Percentiles rank a stretch among this genome's conserved stretches.
These are phyloP conservation scores for Sitta carolinensis DNA, from an alignment of 2,797 vertebrate species.

Conservation along the genomic window DNA sequence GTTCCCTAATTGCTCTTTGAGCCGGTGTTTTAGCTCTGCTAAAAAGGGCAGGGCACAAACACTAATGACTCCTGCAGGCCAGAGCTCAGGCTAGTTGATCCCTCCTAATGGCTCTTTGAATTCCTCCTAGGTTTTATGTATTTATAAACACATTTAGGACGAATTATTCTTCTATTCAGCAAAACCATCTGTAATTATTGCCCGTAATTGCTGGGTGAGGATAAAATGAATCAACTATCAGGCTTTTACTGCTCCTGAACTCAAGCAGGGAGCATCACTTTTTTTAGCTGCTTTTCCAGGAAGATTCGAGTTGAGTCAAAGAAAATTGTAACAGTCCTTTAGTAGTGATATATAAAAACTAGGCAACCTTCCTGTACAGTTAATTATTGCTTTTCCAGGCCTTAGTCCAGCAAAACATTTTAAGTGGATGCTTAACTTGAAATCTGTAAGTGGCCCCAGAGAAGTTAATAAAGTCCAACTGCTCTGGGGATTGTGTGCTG, in stretches of 20 bases:
- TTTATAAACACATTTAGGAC: slow-evolving; percentile 55
- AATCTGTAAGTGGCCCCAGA: not conserved
- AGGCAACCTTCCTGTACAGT: not conserved
- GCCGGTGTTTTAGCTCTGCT: not conserved
- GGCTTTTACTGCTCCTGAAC: not conserved
- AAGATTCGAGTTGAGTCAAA: not conserved
- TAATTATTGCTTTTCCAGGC: not conserved
- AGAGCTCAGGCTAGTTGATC: slow-evolving; percentile 23
- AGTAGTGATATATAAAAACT: not conserved
- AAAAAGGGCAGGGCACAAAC: not conserved
- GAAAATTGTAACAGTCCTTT: not conserved
- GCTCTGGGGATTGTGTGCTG: not conserved
- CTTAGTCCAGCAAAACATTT: not conserved
- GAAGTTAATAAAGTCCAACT: not conserved
- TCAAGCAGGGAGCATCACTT: not conserved
- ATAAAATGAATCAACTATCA: not conserved
- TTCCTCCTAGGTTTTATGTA: slow-evolving; percentile 9
- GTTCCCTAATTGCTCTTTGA: slow-evolving; percentile 29
- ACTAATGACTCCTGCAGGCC: slow-evolving; percentile 21
- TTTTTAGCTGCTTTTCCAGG: not conserved
- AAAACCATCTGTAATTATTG: slow-evolving; percentile 51
- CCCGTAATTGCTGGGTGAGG: slow-evolving; percentile 45
- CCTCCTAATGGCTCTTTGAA: slow-evolving; percentile 25
- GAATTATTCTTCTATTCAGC: slow-evolving; percentile 38
- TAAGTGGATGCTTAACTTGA: not conserved